Evolutionary conservation across 2,888 invertebrate genomes (phyloP), one percentile per base, ranked within the genome.

Genomic region (Perizoma flavofasciatum): DNA sequence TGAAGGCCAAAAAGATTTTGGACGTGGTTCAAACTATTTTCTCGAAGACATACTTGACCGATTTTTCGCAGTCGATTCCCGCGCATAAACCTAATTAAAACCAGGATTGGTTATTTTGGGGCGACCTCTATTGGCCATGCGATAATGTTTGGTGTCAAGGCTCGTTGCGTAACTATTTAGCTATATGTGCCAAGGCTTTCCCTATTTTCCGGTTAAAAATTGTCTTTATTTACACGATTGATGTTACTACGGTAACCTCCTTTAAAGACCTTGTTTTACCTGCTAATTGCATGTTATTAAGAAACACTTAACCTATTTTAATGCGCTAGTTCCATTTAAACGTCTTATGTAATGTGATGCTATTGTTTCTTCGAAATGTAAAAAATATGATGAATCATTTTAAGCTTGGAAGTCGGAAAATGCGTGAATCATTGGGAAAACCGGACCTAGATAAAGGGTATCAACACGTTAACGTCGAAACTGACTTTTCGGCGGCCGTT

Each of bases 91-190:
- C 82, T 78, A 86, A 88, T 87, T 88, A 84, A 84, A 77, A 76
- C 74, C 71, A 57, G 75, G 77, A 80, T 72, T 75, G 77, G 78
- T 82, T 91, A 91, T 91, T 91, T 90, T 72, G 77, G 85, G 79
- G 74, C 82, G 88, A 82, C 90, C 89, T 89, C 86, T 88, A 78
- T 80, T 84, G 81, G 85, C 81, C 83, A 83, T 68, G 66, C 78
- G 90, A 90, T 92, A 90, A 87, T 81, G 78, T 89, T 85, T 87
- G 82, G 86, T 92, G 91, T 91, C 91, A 91, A 91, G 91, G 91
- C 80, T 79, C 44, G 74, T 89, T 83, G 85, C 84, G 86, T 91
- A 90, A 89, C 80, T 64, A 68, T 65, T 73, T 77, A 74, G 68
- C 73, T 69, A 89, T 77, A 83, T 76, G 78, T 89, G 90, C 82